Percentiles rank a stretch among this genome's conserved stretches.
These are phyloP conservation scores for Lytechinus pictus DNA, from an alignment of 35 echinoderm and acorn worm species.

Conservation along the genomic window DNA sequence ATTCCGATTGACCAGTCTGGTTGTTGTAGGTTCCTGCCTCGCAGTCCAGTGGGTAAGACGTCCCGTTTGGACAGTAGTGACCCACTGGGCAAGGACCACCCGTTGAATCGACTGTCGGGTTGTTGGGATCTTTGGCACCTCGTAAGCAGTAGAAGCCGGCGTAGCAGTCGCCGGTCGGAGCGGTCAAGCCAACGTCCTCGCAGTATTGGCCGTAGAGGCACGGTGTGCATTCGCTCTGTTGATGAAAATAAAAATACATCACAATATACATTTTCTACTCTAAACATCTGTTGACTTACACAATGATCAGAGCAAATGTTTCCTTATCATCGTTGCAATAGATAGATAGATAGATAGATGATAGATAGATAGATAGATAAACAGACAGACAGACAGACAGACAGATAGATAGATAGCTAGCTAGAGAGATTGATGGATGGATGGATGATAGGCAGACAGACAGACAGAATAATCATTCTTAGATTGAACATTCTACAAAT, in stretches of 20 bases:
- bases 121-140: constrained; percentile 87
- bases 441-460: too few species aligned
- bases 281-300: too few species aligned
- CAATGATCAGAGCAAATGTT: too few species aligned
- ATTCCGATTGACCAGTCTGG: constrained; percentile 78
- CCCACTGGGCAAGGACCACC: constrained; percentile 86
- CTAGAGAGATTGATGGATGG: too few species aligned
- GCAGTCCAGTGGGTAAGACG: constrained; percentile 92
- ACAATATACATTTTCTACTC: too few species aligned
- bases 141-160: constrained; percentile 92
- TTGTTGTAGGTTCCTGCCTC: constrained; percentile 90
- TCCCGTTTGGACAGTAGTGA: constrained; percentile 87
- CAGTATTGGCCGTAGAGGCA: constrained; percentile 93
- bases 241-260: background rate
- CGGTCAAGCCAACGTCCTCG: constrained; percentile 67
- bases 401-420: too few species aligned
- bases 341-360: too few species aligned
- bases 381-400: too few species aligned
- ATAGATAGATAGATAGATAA: too few species aligned
- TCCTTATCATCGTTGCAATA: too few species aligned
- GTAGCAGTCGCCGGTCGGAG: constrained; percentile 79
- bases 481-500: too few species aligned
- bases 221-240: constrained; percentile 82
- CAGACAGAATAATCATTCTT: too few species aligned
- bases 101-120: constrained; percentile 77